These are phyloP conservation scores for Lomographa bimaculata DNA, from an alignment of 2,888 invertebrate species.

Conservation along the genomic window DNA sequence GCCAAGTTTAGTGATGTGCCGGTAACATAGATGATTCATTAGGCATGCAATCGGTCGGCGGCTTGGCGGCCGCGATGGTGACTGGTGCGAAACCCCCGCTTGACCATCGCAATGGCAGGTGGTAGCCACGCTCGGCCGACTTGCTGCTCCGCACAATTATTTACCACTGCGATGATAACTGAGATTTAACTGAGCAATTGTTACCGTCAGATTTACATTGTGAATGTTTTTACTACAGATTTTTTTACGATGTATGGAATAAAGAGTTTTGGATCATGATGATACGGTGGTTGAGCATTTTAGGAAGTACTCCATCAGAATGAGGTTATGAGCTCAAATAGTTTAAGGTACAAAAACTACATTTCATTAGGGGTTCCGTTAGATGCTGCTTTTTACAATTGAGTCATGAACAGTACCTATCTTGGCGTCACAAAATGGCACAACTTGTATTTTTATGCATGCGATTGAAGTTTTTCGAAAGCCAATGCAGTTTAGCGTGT, in stretches of 20 bases:
- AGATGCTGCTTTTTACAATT: background rate
- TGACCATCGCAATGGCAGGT: constrained; percentile 28
- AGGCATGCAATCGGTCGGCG: constrained; percentile 29
- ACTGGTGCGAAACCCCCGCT: constrained; percentile 59
- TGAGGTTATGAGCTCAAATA: constrained; percentile 7
- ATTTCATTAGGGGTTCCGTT: constrained; percentile 7
- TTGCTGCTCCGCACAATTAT: constrained; percentile 23
- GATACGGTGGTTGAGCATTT: constrained; percentile 12
- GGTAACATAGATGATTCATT: constrained; percentile 26
- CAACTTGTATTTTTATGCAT: too few relatives aligned
- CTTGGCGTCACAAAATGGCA: too few relatives aligned
- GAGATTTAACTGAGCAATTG: constrained; percentile 1
- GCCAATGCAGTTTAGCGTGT: too few relatives aligned
- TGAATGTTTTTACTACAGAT: constrained; percentile 7
- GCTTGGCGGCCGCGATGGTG: constrained; percentile 61
- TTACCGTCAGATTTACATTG: constrained; percentile 16
- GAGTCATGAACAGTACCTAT: background rate
- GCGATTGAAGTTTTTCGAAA: too few relatives aligned
- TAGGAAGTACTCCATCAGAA: constrained; percentile 4
- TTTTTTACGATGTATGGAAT: constrained; percentile 12
- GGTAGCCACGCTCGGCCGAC: constrained; percentile 28
- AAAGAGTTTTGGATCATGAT: constrained; percentile 13
- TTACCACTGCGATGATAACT: constrained; percentile 18
- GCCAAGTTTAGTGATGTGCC: constrained; percentile 10
- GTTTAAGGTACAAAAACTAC: constrained; percentile 3